Evolutionary conservation across 2,113 vertebrate species (phyloP).

Genomic region (Podilymbus podiceps): DNA sequence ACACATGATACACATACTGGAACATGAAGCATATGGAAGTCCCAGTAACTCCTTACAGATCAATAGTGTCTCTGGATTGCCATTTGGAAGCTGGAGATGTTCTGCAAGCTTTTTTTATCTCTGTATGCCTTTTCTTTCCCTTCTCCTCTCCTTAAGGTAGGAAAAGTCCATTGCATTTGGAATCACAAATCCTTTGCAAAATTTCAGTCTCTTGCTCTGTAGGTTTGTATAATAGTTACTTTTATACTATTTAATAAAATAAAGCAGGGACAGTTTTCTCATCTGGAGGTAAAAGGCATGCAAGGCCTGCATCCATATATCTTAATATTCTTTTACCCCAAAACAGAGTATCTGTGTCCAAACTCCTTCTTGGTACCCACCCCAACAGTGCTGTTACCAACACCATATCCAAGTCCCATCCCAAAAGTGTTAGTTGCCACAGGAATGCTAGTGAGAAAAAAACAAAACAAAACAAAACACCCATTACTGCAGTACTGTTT

Average conservation of each 20-base stretch:
- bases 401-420: rapidly evolving
- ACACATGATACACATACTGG: rapidly evolving
- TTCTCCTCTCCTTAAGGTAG: neutral
- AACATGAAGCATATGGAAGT: neutral
- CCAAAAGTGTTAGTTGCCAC: neutral
- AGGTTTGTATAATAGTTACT: neutral
- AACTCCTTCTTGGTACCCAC: neutral
- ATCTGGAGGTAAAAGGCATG: neutral
- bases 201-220: neutral
- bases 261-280: neutral
- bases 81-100: neutral
- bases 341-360: neutral
- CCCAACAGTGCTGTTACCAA: neutral
- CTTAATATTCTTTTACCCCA: neutral
- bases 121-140: neutral
- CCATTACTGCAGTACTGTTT: neutral
- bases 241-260: neutral
- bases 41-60: neutral
- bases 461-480: neutral
- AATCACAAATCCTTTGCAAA: neutral
- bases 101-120: neutral
- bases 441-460: rapidly evolving
- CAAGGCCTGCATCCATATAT: neutral
- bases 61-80: neutral
- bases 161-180: neutral